Conservation (phyloP, 2,113 vertebrate species). For the Ptychochromis oligacanthus region DNA sequence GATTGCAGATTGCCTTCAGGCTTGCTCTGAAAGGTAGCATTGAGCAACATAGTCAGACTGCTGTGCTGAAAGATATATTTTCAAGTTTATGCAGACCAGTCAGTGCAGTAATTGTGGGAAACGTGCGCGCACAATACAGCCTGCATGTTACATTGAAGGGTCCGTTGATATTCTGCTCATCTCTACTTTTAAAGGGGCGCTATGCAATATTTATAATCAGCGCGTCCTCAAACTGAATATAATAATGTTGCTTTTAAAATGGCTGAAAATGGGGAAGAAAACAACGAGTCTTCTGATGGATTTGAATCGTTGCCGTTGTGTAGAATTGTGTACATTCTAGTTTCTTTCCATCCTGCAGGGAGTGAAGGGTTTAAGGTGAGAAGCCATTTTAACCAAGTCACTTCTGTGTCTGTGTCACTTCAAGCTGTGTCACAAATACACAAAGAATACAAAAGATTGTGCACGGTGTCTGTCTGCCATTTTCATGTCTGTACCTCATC, state of each 20-base stretch:
- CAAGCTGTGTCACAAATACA: slow-evolving; percentile 45
- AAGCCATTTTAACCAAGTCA: slow-evolving; percentile 70
- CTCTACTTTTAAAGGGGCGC: slow-evolving; percentile 29
- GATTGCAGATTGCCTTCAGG: slow-evolving; percentile 60
- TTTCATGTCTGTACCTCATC: slow-evolving; percentile 31
- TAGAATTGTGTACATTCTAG: slow-evolving; percentile 69
- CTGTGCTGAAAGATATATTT: slow-evolving; percentile 27
- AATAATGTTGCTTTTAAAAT: neutral
- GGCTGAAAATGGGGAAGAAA: neutral
- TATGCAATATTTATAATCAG: slow-evolving; percentile 47
- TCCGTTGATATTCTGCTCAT: slow-evolving; percentile 43
- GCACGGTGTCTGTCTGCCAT: slow-evolving; percentile 40
- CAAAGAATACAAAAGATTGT: slow-evolving; percentile 37
- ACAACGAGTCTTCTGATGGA: slow-evolving; percentile 17
- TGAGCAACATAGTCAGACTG: slow-evolving; percentile 27
- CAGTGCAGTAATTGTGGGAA: neutral
- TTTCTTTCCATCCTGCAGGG: slow-evolving; percentile 71
- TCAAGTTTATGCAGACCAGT: slow-evolving; percentile 22
- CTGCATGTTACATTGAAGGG: slow-evolving; percentile 5
- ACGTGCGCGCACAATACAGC: neutral
- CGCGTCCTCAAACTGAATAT: slow-evolving; percentile 9
- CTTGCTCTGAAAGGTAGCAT: slow-evolving; percentile 36
- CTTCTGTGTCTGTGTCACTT: slow-evolving; percentile 55
- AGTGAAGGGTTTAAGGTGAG: slow-evolving; percentile 71
- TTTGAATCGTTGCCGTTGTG: slow-evolving; percentile 39